Percentiles rank a stretch among this genome's conserved stretches.
phyloP scores from a whole-genome alignment of 2,113 vertebrate species.

The Rattus rattus region DNA sequence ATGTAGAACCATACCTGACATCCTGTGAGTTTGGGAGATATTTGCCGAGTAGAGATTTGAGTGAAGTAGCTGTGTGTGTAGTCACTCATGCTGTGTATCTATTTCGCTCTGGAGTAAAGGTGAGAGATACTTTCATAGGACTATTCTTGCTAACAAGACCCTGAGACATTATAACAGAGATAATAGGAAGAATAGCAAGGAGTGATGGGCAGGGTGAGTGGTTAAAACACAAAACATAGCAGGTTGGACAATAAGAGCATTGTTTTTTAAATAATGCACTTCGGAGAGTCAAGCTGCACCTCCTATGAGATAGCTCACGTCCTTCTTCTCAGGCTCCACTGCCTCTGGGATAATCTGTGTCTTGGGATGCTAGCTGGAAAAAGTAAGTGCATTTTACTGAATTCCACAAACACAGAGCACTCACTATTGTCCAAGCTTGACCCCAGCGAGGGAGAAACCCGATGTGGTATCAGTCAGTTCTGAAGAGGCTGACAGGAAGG shows the following conservation, averaged over 20 bases:
- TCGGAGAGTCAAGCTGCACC: neutral
- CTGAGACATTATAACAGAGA: constrained; percentile 17
- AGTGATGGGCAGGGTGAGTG: neutral
- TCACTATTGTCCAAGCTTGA: neutral
- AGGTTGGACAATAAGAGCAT: constrained; percentile 25
- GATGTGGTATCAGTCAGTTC: too few relatives aligned
- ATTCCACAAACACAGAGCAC: neutral
- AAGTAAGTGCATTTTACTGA: neutral
- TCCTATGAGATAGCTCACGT: neutral
- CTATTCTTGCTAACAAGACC: neutral
- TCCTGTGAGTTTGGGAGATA: neutral
- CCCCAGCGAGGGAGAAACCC: neutral
- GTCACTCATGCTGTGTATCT: neutral
- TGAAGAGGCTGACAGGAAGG: neutral
- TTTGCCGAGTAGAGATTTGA: neutral
- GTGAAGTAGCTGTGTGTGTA: neutral
- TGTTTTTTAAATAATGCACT: neutral
- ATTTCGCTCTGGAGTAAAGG: neutral
- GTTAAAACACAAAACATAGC: neutral
- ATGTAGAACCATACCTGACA: neutral
- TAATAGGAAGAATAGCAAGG: neutral
- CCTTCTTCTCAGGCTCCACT: neutral
- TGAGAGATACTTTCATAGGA: neutral
- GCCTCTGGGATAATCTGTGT: neutral
- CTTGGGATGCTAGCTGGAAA: neutral